These are phyloP conservation scores for Anguilla marmorata DNA, from an alignment of 2,797 vertebrate genomes.

Conservation along the genomic window DNA sequence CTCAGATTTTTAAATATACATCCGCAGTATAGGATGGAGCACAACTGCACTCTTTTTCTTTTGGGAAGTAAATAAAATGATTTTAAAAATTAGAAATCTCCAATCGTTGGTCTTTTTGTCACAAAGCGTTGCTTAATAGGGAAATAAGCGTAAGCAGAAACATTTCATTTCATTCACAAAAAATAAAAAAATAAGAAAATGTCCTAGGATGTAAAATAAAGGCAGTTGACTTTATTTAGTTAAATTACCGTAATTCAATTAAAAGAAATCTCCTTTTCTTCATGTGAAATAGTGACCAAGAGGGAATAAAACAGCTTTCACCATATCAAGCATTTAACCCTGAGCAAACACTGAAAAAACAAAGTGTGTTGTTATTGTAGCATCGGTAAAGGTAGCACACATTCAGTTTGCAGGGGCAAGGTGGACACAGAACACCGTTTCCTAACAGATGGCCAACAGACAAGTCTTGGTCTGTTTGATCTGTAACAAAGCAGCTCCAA, in stretches of 20 bases:
- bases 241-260: neutral
- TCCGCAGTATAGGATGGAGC: neutral
- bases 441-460: slow-evolving; percentile 10
- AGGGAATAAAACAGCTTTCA: neutral
- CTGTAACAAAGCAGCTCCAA: neutral
- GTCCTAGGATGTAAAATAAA: no score
- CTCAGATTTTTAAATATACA: neutral
- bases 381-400: neutral
- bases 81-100: neutral
- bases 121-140: neutral
- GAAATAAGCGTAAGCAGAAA: neutral
- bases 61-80: neutral
- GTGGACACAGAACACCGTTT: neutral
- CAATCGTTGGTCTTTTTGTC: neutral
- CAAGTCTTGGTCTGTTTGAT: neutral
- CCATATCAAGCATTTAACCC: neutral
- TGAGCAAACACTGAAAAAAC: neutral
- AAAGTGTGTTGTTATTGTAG: neutral
- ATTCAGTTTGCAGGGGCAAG: neutral
- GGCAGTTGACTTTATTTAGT: neutral
- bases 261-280: neutral
- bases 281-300: neutral
- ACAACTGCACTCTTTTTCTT: neutral
- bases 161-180: neutral
- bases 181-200: neutral